Conservation (phyloP, 1,140 invertebrate genomes). For the Camponotus vicinus region DNA sequence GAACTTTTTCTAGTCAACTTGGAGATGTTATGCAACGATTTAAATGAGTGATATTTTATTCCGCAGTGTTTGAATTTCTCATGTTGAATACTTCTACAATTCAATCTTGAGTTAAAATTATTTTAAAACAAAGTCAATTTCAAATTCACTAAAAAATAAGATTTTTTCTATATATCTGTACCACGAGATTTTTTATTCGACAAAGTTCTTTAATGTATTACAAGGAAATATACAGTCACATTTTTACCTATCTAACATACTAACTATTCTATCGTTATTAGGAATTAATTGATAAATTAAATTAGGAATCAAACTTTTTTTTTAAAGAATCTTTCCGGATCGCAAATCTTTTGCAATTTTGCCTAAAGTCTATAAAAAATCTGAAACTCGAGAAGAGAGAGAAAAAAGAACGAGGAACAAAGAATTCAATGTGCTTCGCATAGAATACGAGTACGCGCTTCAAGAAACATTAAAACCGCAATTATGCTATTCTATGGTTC, state of each 20-base stretch:
- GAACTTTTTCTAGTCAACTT: not conserved
- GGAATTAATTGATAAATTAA: conserved; percentile 12
- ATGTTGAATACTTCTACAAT: conserved; percentile 2
- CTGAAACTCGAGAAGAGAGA: not conserved
- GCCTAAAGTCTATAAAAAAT: conserved; percentile 5
- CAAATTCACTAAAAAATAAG: not conserved
- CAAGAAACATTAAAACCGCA: conserved; percentile 66
- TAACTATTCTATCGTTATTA: not conserved
- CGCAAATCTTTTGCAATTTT: not conserved
- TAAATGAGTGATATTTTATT: not conserved
- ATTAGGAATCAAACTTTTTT: not conserved
- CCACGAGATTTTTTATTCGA: not conserved
- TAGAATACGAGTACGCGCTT: conserved; percentile 51
- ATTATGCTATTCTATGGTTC: conserved; percentile 64
- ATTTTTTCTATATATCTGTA: not conserved
- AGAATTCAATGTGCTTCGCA: conserved; percentile 31
- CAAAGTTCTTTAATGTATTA: not conserved
- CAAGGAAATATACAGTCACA: not conserved
- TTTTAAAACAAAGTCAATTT: conserved; percentile 3
- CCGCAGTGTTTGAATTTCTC: not conserved
- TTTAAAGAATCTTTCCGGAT: not conserved
- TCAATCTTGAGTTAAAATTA: not conserved
- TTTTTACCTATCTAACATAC: not conserved
- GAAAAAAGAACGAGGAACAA: not conserved
- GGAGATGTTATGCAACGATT: not conserved